phyloP scores from a whole-genome alignment of 2,797 vertebrate genomes.

The Eulemur mongoz region DNA sequence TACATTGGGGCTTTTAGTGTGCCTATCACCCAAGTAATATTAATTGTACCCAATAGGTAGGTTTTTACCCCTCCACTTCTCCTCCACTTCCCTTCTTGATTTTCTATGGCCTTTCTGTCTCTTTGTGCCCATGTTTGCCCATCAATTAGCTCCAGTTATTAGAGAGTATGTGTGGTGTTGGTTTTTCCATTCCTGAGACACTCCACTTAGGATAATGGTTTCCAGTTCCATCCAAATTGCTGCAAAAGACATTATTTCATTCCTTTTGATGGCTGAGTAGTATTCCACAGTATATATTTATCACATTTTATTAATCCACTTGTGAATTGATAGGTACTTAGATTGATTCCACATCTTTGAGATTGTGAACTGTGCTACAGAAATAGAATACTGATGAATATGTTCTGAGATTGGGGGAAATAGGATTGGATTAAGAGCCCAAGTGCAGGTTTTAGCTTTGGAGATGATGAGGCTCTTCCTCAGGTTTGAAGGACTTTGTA shows the following conservation, averaged over 20 bases:
- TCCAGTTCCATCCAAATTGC: background rate
- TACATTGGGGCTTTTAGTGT: background rate
- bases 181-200: background rate
- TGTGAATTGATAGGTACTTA: background rate
- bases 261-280: background rate
- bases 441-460: background rate
- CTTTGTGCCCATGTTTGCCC: background rate
- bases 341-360: background rate
- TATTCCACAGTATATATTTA: background rate
- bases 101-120: background rate
- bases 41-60: too few relatives aligned
- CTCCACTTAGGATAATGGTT: background rate
- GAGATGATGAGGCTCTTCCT: background rate
- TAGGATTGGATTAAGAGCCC: background rate
- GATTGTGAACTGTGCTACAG: background rate
- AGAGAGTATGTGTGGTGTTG: too few relatives aligned
- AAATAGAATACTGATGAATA: background rate
- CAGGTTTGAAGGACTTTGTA: background rate
- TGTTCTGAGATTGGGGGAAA: background rate
- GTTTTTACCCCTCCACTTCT: background rate
- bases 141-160: background rate
- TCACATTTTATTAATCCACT: background rate
- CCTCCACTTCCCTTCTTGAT: background rate
- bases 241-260: background rate
- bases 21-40: background rate